phyloP scores from a whole-genome alignment of 2,888 invertebrate genomes.

The Bhutanitis thaidina region DNA sequence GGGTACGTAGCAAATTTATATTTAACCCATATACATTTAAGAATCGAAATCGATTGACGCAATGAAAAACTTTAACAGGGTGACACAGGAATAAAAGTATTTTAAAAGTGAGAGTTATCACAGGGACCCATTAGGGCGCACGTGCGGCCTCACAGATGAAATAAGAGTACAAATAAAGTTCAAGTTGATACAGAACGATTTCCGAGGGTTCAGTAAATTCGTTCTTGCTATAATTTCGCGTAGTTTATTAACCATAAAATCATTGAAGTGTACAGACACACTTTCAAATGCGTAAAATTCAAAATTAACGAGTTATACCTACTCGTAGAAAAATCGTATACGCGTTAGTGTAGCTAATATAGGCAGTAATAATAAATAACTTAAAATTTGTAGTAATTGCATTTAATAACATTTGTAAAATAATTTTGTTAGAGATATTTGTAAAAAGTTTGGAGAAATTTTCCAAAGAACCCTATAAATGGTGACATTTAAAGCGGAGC shows the following conservation, averaged over 20 bases:
- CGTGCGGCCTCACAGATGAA: conserved; percentile 65
- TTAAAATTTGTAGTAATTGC: too few relatives aligned
- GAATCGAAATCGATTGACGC: conserved; percentile 31
- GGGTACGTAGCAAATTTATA: conserved; percentile 22
- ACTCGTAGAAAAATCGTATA: too few relatives aligned
- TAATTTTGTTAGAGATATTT: too few relatives aligned
- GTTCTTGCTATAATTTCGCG: background rate
- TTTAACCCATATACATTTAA: conserved; percentile 29
- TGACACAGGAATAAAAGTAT: conserved; percentile 59
- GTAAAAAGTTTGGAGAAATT: too few relatives aligned
- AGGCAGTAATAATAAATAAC: too few relatives aligned
- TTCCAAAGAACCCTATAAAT: conserved; percentile 22
- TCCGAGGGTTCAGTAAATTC: conserved; percentile 27
- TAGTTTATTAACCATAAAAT: background rate
- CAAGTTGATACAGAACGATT: conserved; percentile 24
- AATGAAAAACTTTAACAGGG: conserved; percentile 37
- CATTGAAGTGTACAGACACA: too few relatives aligned
- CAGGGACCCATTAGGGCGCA: conserved; percentile 74
- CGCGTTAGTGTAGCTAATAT: too few relatives aligned
- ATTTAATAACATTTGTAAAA: too few relatives aligned
- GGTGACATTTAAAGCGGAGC: conserved; percentile 33
- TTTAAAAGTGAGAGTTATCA: conserved; percentile 79
- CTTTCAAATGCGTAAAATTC: too few relatives aligned
- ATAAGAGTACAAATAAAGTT: conserved; percentile 38
- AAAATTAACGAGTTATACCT: too few relatives aligned